Evolutionary conservation across 2,888 invertebrate genomes (phyloP).

Genomic region (Podabrus alpinus): DNA sequence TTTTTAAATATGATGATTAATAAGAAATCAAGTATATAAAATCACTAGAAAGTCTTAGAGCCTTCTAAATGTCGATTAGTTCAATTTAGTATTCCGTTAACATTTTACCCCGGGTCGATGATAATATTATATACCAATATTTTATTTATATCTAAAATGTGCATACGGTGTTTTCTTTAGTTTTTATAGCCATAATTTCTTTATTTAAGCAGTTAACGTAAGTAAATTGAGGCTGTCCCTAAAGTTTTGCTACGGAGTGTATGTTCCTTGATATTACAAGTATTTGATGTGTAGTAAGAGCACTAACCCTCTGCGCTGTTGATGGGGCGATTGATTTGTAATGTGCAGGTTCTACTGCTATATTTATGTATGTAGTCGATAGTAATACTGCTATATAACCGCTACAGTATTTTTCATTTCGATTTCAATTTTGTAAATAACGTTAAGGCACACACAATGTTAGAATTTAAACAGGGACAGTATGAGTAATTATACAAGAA

Average conservation of each 20-base stretch:
- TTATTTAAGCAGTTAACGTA: too few species aligned
- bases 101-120: too few species aligned
- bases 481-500: slow-evolving; percentile 4
- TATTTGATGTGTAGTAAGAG: not conserved
- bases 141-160: too few species aligned
- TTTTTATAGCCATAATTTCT: too few species aligned
- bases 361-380: not conserved
- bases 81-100: too few species aligned
- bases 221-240: too few species aligned
- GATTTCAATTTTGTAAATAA: not conserved
- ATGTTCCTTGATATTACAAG: not conserved
- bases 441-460: not conserved
- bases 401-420: not conserved
- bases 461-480: not conserved
- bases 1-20: too few species aligned
- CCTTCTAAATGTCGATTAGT: too few species aligned
- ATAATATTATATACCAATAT: too few species aligned
- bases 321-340: not conserved
- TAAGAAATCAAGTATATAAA: too few species aligned
- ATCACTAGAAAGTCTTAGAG: too few species aligned
- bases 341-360: not conserved
- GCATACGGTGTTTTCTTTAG: too few species aligned
- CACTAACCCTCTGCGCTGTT: not conserved
- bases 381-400: not conserved
- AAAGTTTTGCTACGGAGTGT: not conserved